These are phyloP conservation scores for Micronycteris hirsuta DNA, from an alignment of 2,113 vertebrate species.

Conservation along the genomic window DNA sequence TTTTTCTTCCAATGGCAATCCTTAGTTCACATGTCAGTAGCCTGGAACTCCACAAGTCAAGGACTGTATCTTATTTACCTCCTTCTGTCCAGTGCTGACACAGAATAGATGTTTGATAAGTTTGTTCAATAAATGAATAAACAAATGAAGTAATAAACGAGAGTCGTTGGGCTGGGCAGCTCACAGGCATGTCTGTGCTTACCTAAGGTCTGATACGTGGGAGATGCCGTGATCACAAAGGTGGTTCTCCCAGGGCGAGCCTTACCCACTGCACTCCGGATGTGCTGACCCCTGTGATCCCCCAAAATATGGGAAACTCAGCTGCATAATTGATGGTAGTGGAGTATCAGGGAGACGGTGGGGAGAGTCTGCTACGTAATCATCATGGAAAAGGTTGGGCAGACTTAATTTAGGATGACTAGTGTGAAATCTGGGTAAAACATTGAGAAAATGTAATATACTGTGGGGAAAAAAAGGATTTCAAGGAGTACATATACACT, in stretches of 20 bases:
- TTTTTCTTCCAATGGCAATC: not conserved
- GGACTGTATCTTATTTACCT: not conserved
- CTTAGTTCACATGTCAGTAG: not conserved
- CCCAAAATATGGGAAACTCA: not conserved
- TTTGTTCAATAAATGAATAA: not conserved
- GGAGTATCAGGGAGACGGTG: not conserved
- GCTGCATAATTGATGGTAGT: not conserved
- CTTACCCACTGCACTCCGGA: not conserved
- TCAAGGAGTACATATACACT: not conserved
- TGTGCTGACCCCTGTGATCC: not conserved
- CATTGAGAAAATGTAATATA: not conserved
- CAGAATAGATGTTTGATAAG: not conserved
- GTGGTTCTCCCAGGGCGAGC: not conserved
- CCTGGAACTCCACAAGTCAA: not conserved
- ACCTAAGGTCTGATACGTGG: not conserved
- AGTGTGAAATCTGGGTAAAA: conserved; percentile 12
- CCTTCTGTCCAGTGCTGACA: not conserved
- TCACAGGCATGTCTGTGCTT: not conserved
- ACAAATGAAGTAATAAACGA: not conserved
- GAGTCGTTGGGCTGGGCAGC: not conserved
- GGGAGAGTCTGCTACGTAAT: not conserved
- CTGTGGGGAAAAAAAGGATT: not conserved
- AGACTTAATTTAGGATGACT: conserved; percentile 8
- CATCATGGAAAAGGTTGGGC: not conserved
- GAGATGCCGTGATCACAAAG: not conserved